Evolutionary conservation across 2,888 invertebrate genomes (phyloP).

Genomic region (Pogonocherus hispidulus): DNA sequence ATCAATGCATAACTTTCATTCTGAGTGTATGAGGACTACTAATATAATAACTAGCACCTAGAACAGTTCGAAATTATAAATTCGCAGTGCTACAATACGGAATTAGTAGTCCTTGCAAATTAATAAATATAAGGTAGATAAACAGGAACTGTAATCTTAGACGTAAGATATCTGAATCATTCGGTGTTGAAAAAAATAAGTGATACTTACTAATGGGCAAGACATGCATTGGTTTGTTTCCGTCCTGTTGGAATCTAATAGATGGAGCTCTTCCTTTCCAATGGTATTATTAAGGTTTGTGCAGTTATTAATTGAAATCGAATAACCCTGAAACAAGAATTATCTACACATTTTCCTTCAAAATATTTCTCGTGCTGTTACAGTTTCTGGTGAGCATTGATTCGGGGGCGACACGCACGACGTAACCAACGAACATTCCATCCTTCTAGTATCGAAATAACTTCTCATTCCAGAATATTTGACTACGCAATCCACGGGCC

Average conservation of each 20-base stretch:
- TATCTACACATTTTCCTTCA: background rate
- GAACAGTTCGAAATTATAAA: too few relatives aligned
- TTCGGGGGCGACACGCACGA: conserved; percentile 59
- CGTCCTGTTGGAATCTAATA: conserved; percentile 52
- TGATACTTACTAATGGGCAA: conserved; percentile 26
- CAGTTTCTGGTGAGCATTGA: conserved; percentile 47
- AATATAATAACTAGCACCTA: too few relatives aligned
- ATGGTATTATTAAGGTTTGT: conserved; percentile 64
- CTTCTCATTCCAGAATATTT: conserved; percentile 72
- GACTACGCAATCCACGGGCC: conserved; percentile 71
- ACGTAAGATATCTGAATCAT: too few relatives aligned
- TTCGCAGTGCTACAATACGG: too few relatives aligned
- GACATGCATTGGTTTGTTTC: conserved; percentile 26
- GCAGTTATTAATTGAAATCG: conserved; percentile 66
- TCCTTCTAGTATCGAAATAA: conserved; percentile 67
- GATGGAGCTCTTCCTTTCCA: conserved; percentile 57
- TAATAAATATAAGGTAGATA: too few relatives aligned
- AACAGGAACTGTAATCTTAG: too few relatives aligned
- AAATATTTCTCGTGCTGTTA: background rate
- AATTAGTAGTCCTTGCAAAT: too few relatives aligned
- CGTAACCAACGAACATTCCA: conserved; percentile 65
- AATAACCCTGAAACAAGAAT: conserved; percentile 60
- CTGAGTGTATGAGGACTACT: too few relatives aligned
- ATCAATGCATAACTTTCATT: too few relatives aligned
- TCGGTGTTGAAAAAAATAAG: too few relatives aligned